phyloP scores from a whole-genome alignment of 2,113 vertebrate species.

The Myotis lucifugus region DNA sequence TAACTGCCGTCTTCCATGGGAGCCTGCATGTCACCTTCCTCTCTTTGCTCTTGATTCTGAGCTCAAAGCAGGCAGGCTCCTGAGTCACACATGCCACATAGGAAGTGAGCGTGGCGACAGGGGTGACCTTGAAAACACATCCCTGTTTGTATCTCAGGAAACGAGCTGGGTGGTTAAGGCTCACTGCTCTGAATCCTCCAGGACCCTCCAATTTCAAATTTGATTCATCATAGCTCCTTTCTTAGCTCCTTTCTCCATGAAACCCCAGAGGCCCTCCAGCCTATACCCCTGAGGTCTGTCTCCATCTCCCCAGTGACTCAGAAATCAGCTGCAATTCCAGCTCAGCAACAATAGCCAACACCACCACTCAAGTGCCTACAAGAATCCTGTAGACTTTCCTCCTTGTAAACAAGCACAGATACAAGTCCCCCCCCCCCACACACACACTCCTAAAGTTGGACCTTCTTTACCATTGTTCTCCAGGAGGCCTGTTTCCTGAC shows the following conservation, averaged over 20 bases:
- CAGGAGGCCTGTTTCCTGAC: background rate
- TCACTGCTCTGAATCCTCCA: too few relatives aligned
- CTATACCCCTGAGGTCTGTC: rapidly evolving
- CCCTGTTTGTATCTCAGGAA: background rate
- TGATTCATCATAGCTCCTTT: rapidly evolving
- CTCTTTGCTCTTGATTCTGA: background rate
- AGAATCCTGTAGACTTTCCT: too few relatives aligned
- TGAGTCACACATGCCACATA: background rate
- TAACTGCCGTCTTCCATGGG: rapidly evolving
- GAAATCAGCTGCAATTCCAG: background rate
- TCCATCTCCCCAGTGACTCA: rapidly evolving
- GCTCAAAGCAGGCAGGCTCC: background rate
- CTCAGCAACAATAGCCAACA: rapidly evolving
- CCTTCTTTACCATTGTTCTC: rapidly evolving
- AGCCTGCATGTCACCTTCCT: rapidly evolving
- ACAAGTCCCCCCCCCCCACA: background rate
- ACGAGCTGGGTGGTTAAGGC: rapidly evolving
- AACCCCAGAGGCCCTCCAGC: background rate
- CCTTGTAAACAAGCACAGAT: background rate
- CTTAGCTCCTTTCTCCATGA: background rate
- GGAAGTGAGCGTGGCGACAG: background rate
- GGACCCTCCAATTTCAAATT: rapidly evolving
- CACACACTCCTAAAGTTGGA: background rate
- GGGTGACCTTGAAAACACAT: background rate
- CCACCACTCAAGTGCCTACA: rapidly evolving